Conservation (phyloP, 1,140 invertebrate genomes). For the Neomicropteryx cornuta region DNA sequence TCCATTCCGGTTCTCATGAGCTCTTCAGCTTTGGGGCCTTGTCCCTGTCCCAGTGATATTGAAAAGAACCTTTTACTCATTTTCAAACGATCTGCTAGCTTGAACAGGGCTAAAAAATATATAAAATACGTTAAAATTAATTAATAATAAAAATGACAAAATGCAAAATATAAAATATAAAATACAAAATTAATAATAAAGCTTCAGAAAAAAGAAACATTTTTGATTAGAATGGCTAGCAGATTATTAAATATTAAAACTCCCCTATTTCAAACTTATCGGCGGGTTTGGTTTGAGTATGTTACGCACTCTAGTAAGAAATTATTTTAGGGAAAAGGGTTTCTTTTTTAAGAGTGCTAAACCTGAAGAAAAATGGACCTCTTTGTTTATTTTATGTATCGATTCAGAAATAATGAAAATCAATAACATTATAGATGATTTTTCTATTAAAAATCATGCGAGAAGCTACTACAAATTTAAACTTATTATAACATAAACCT, state of each 20-base stretch:
- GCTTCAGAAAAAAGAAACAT: no score
- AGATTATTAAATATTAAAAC: no score
- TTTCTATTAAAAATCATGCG: no score
- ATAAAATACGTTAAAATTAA: background rate
- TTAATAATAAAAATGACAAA: constrained; percentile 40
- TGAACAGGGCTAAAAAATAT: constrained; percentile 25
- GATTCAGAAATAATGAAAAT: no score
- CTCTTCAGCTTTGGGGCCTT: constrained; percentile 66
- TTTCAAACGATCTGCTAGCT: constrained; percentile 69
- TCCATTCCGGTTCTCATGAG: constrained; percentile 65
- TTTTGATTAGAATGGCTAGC: no score
- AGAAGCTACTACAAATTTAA: no score
- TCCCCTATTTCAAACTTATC: no score
- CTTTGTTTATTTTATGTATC: constrained; percentile 2
- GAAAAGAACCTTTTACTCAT: constrained; percentile 66
- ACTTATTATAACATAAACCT: no score
- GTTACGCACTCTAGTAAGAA: background rate
- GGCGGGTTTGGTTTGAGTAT: background rate
- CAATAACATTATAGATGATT: no score
- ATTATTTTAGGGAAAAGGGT: background rate
- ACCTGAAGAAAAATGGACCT: background rate
- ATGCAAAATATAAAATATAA: no score
- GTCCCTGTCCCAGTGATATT: constrained; percentile 84
- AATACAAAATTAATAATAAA: no score
- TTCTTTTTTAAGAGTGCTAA: no score